Percentiles rank a stretch among this genome's conserved stretches.
These are phyloP conservation scores for Chloebia gouldiae DNA, from an alignment of 2,113 vertebrate genomes.

Conservation along the genomic window DNA sequence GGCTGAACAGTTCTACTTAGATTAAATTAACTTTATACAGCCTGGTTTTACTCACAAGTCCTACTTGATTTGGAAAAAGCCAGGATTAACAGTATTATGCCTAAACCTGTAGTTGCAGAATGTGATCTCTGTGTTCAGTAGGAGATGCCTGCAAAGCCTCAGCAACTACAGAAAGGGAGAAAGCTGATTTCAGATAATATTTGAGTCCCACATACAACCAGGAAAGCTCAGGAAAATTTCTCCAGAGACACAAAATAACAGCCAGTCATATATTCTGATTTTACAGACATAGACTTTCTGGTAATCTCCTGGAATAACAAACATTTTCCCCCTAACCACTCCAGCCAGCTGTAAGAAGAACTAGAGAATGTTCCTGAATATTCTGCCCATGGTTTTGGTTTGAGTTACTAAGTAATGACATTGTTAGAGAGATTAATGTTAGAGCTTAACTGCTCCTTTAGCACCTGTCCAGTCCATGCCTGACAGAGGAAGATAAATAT, in stretches of 20 bases:
- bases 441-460: slow-evolving; percentile 29
- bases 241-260: neutral
- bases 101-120: neutral
- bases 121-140: neutral
- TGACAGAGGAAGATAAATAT: slow-evolving; percentile 76
- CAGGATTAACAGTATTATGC: neutral
- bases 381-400: neutral
- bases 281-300: neutral
- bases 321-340: neutral
- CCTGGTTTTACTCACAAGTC: neutral
- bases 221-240: neutral
- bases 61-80: neutral
- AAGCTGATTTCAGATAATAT: neutral
- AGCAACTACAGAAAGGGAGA: neutral
- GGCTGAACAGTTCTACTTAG: neutral
- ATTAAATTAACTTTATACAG: neutral
- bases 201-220: neutral
- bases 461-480: slow-evolving; percentile 59
- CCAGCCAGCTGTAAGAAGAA: neutral
- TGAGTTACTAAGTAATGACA: slow-evolving; percentile 35
- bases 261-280: neutral
- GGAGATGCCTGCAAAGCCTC: neutral
- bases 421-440: neutral
- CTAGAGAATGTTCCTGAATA: neutral
- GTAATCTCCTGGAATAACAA: neutral